phyloP scores from a whole-genome alignment of 2,888 invertebrate genomes.

The Bimastos eiseni region DNA sequence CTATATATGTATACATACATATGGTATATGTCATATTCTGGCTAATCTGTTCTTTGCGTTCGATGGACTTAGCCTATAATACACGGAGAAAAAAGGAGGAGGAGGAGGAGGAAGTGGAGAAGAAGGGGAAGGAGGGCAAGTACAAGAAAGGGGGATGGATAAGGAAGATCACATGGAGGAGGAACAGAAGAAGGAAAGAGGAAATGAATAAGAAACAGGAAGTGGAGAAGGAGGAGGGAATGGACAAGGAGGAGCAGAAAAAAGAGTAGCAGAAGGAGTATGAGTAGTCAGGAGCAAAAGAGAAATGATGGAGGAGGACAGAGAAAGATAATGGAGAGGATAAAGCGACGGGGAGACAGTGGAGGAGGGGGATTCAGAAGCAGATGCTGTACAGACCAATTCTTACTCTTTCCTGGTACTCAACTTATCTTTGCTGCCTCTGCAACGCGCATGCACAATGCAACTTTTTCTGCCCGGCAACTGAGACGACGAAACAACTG shows the following conservation, averaged over 20 bases:
- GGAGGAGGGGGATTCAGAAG: background rate
- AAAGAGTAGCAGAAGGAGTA: too few species aligned
- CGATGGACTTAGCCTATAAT: too few species aligned
- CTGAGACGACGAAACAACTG: background rate
- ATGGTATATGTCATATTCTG: background rate
- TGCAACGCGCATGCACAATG: background rate
- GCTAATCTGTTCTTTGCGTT: background rate
- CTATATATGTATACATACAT: too few species aligned
- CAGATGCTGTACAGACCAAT: background rate
- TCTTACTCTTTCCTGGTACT: background rate
- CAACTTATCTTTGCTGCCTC: background rate
- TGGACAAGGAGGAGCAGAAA: too few species aligned
- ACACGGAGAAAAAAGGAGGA: background rate
- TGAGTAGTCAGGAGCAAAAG: background rate
- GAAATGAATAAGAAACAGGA: background rate
- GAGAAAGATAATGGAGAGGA: too few species aligned
- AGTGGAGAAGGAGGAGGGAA: too few species aligned
- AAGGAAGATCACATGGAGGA: background rate
- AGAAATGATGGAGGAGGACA: background rate
- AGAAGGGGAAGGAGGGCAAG: background rate
- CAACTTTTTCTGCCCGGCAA: background rate
- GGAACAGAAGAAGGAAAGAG: background rate
- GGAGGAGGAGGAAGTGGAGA: background rate
- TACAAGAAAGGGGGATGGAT: background rate
- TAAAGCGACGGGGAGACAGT: too few species aligned